A percentile compares a stretch with the other conserved stretches of the same genome.
phyloP scores from a whole-genome alignment of 2,113 vertebrate species.

The Festucalex cinctus region DNA sequence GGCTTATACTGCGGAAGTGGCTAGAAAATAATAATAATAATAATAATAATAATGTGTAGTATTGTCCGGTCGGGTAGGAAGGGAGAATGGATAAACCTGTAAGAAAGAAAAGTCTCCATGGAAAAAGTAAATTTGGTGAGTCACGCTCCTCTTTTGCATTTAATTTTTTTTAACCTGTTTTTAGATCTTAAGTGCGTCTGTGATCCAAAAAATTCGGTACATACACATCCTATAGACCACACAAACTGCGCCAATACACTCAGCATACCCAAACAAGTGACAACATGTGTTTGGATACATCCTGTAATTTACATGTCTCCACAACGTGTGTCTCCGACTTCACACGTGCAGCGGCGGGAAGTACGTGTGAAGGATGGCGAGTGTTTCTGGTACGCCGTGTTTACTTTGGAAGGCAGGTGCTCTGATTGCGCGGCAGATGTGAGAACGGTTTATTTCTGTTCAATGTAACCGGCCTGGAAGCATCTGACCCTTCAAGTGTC shows the following conservation, averaged over 20 bases:
- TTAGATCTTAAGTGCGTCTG: too few species aligned
- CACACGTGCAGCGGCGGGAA: conserved; percentile 15
- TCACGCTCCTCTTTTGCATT: too few species aligned
- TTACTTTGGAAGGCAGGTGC: conserved; percentile 59
- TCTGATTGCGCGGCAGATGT: conserved; percentile 48
- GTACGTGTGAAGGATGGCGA: conserved; percentile 4
- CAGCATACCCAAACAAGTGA: conserved; percentile 19
- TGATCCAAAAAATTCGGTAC: too few species aligned
- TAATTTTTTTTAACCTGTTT: too few species aligned
- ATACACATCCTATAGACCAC: conserved; percentile 36
- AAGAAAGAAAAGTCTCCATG: too few species aligned
- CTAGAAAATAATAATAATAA: too few species aligned
- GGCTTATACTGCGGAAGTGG: too few species aligned
- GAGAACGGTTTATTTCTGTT: conserved; percentile 46
- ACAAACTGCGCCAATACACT: conserved; percentile 18
- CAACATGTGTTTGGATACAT: conserved; percentile 26
- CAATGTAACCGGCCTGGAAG: conserved; percentile 48
- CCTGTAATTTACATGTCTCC: conserved; percentile 44
- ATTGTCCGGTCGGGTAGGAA: too few species aligned
- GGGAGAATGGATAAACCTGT: too few species aligned
- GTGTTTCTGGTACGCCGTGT: conserved; percentile 43
- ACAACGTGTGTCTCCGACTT: conserved; percentile 35
- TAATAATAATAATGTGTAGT: too few species aligned
- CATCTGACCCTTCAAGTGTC: conserved; percentile 45
- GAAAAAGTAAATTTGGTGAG: too few species aligned